phyloP scores from a whole-genome alignment of 2,797 vertebrate genomes.

The Falco berigora region DNA sequence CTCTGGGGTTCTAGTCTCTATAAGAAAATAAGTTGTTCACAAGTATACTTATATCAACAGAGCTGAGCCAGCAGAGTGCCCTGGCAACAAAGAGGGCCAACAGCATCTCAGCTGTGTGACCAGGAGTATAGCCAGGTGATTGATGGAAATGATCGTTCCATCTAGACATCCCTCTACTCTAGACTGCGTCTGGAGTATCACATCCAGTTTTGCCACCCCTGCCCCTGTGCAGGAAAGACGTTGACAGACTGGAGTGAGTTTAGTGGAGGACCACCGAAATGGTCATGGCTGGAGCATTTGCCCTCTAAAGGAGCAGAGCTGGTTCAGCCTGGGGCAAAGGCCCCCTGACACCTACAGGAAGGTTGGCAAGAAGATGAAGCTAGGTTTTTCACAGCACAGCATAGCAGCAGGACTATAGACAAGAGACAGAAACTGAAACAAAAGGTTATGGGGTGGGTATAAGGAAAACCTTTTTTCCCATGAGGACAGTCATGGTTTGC shows the following conservation, averaged over 20 bases:
- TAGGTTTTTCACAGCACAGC: neutral
- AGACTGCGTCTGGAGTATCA: neutral
- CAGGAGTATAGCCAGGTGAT: neutral
- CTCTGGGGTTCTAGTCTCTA: neutral
- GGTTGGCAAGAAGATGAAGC: neutral
- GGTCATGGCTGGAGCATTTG: neutral
- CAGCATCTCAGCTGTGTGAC: neutral
- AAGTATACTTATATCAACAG: neutral
- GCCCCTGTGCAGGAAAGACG: neutral
- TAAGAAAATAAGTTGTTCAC: neutral
- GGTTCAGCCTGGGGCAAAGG: neutral
- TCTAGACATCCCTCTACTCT: neutral
- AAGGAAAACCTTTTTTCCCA: neutral
- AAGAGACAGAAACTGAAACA: neutral
- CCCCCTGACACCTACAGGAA: accelerated
- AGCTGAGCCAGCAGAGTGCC: neutral
- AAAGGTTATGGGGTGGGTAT: neutral
- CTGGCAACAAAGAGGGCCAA: neutral
- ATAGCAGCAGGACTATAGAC: neutral
- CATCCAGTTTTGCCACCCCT: neutral
- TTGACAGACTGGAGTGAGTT: neutral
- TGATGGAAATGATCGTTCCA: neutral
- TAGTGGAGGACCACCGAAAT: neutral
- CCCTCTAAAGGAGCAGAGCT: neutral
- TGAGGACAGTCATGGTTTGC: neutral